phyloP scores from a whole-genome alignment of 1,140 invertebrate species.

The Calycopis cecrops region DNA sequence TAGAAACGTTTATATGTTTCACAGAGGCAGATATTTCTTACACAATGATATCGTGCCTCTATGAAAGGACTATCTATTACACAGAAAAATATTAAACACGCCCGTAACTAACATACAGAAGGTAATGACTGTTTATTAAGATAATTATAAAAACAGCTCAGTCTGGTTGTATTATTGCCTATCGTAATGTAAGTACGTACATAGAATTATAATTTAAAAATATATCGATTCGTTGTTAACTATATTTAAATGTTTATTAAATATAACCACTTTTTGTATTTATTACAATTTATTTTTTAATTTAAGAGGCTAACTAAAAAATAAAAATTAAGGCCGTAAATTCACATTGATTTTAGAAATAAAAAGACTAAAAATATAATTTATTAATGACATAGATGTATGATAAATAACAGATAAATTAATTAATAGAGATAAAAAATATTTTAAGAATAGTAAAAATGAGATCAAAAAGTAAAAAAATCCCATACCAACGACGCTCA shows the following conservation, averaged over 20 bases:
- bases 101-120: constrained; percentile 20
- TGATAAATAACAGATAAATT: no score
- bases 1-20: constrained; percentile 25
- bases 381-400: no score
- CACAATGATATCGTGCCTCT: neutral
- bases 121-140: constrained; percentile 30
- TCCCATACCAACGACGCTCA: no score
- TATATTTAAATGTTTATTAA: constrained; percentile 21
- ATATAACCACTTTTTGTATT: constrained; percentile 4
- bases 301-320: neutral
- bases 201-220: constrained; percentile 26
- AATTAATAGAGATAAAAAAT: no score
- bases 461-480: no score
- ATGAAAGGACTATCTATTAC: constrained; percentile 25
- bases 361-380: no score
- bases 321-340: constrained; percentile 1
- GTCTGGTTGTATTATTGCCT: constrained; percentile 36
- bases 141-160: constrained; percentile 37
- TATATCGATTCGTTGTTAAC: constrained; percentile 30
- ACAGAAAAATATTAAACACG: constrained; percentile 29
- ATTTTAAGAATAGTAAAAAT: no score
- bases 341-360: neutral
- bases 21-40: constrained; percentile 20
- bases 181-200: constrained; percentile 27
- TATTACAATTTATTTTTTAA: neutral